Evolutionary conservation across 2,888 invertebrate species (phyloP), one percentile per base, ranked within the genome.

Genomic region (Lissonota sp.): DNA sequence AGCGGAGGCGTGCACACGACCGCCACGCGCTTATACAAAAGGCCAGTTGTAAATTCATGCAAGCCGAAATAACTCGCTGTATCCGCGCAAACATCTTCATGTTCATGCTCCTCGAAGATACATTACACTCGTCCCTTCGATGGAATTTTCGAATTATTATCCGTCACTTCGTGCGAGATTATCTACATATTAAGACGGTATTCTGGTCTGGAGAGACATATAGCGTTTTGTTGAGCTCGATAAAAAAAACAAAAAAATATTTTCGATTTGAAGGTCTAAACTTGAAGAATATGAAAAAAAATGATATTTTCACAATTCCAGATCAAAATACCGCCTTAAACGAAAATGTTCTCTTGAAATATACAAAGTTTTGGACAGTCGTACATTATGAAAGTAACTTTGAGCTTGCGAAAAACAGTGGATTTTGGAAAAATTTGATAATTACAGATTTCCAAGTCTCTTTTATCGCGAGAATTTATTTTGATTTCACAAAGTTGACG

Each of bases 1-100:
- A 66, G 71, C 44, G 49, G 37, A n/a, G 40, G 67, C n/a, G 60
- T 66, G 80, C 63, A 80, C 79, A 80, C 79, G 73, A 79, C 64
- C 58, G 76, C 77, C 77, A 74, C 74, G 77, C 79, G 58, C 75
- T 78, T 73, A 71, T 82, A 82, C 85, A 80, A 79, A 72, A 71
- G 55, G 63, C 71, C 87, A 86, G 86, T 85, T 84, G 84, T 76
- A 86, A 88, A 88, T 89, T 89, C 87, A 89, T 89, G 87, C 86
- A 81, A 84, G 79, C 86, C 85, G 64, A 85, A 86, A 86, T 86
- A 82, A 81, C 82, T 62, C 60, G 42, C 60, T 55, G 44, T 75
- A 73, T 62, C 40, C 6, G 44, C 44, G 39, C 6, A n/a, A 39
- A 53, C 53, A 44, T 72, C 42, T 63, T 63, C 26, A 57, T 37